Conservation (phyloP, 2,113 vertebrate genomes). For the Muntiacus muntjak region DNA sequence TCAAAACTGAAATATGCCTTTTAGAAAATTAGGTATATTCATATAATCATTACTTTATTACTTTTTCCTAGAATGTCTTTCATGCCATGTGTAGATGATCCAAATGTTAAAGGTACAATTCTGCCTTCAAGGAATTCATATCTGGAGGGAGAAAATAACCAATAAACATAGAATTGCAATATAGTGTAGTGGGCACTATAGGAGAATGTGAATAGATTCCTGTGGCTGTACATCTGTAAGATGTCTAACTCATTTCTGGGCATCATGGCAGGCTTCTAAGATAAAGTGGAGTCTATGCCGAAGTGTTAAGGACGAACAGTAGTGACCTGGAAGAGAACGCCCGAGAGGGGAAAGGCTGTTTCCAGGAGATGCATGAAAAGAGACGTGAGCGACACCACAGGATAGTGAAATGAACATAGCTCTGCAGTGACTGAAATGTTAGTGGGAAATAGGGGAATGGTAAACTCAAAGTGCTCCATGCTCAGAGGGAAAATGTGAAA, state of each 20-base stretch:
- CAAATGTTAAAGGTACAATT: neutral
- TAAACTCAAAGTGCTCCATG: neutral
- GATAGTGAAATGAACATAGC: neutral
- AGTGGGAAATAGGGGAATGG: neutral
- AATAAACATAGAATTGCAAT: neutral
- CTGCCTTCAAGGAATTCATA: neutral
- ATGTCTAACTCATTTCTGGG: no score
- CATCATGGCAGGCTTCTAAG: neutral
- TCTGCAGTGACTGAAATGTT: neutral
- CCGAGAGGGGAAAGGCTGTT: neutral
- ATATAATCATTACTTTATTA: neutral
- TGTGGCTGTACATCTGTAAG: neutral
- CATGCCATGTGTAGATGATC: neutral
- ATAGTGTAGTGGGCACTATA: neutral
- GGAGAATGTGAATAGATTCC: neutral
- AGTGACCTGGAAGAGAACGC: neutral
- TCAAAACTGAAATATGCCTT: neutral
- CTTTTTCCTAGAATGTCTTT: neutral
- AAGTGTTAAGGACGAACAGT: neutral
- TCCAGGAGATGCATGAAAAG: neutral
- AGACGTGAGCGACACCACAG: neutral
- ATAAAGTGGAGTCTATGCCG: accelerated
- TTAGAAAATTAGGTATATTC: neutral
- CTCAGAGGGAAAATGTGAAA: neutral
- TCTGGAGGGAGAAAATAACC: neutral